These are phyloP conservation scores for Polypterus bichir DNA, from an alignment of 2,113 vertebrate species.

Conservation along the genomic window DNA sequence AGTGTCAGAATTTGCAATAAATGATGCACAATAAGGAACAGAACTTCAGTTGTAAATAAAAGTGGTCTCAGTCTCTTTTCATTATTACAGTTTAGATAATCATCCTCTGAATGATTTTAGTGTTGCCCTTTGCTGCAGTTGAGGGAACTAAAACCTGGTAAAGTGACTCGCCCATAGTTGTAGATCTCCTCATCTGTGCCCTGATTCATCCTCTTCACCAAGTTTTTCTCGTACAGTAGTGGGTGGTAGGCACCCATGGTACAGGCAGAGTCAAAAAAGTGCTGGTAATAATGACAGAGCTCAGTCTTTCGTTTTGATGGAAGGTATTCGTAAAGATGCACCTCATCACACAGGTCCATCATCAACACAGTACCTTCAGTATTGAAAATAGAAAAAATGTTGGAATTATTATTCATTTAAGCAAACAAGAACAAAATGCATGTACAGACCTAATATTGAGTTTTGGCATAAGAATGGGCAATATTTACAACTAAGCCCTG, in stretches of 20 bases:
- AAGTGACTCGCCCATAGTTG: slow-evolving; percentile 38
- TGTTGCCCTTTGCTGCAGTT: slow-evolving; percentile 31
- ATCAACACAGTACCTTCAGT: slow-evolving; percentile 51
- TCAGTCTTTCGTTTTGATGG: slow-evolving; percentile 52
- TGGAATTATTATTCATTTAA: no score
- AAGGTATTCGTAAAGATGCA: slow-evolving; percentile 60
- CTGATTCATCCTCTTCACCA: slow-evolving; percentile 57
- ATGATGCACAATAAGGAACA: no score
- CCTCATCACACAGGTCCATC: slow-evolving; percentile 57
- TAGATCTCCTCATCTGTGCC: slow-evolving; percentile 45
- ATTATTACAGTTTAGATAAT: no score
- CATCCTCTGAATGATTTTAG: no score
- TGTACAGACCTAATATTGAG: no score
- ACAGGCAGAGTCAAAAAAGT: slow-evolving; percentile 52
- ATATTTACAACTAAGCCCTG: no score
- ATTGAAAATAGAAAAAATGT: neutral
- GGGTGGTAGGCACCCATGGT: slow-evolving; percentile 62
- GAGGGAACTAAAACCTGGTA: slow-evolving; percentile 44
- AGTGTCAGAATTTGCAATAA: no score
- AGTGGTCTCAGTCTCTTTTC: no score
- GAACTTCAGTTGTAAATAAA: no score
- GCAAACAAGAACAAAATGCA: no score
- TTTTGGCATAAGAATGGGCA: no score
- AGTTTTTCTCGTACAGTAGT: slow-evolving; percentile 60
- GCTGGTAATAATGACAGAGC: slow-evolving; percentile 62